Base-by-base conservation (phyloP, 2,888 invertebrate species). In the Stenurella melanura region DNA sequence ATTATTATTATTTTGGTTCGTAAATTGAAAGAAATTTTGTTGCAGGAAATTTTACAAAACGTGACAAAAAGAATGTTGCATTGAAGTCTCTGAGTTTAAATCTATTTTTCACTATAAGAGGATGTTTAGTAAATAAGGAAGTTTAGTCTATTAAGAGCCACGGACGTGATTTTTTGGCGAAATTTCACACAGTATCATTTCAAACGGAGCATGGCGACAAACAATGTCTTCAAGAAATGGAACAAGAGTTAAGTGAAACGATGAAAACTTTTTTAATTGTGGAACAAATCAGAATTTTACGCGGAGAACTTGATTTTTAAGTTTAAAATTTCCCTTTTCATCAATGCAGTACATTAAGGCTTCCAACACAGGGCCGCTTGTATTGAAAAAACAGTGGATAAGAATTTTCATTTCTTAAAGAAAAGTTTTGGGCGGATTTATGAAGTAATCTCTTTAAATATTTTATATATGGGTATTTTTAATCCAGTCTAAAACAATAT, bases 51-150 rank as follows among this genome's bases (percentile, higher is more conserved):
- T 34, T 34, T 9, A 34, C 9, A 34, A 9, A 9, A 50, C 5
- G 50, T 50, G n/a, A 50, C 50, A n/a, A 50, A 15, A 50, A 3
- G 15, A 50, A n/a, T 50, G n/a, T 50, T 5, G 4, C n/a, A 50
- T 50, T 50, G n/a, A 38, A 38, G 11, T 10, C 10, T 38, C 38
- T 38, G 38, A 38, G 38, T 42, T 42, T 42, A 12, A 42, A 42
- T 12, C 15, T 42, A 42, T 7, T 12, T 12, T 12, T 15, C 42
- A 2, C 42, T 42, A 2, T 42, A 42, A 42, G 30, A 50, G 50
- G 50, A 50, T 50, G 50, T 50, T 50, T 50, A 50, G 50, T 17
- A 50, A 50, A 50, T 50, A 50, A n/a, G 50, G 50, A 50, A n/a
- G 6, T 12, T 17, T 2, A n/a, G 50, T 50, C 50, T n/a, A 50